phyloP scores from a whole-genome alignment of 2,797 vertebrate species.

The Melopsittacus undulatus region DNA sequence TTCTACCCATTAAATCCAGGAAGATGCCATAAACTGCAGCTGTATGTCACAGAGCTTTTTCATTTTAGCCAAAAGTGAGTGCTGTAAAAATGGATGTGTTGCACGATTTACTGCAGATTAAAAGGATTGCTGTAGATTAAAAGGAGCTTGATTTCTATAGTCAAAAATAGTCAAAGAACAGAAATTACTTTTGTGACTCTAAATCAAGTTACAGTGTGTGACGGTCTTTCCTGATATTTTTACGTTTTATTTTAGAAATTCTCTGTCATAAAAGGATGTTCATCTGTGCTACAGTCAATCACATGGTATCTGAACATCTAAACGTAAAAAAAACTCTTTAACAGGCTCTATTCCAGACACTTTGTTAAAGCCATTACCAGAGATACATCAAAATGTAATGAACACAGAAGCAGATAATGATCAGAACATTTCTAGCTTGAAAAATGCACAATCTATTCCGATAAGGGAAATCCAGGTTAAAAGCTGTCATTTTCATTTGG shows the following conservation, averaged over 20 bases:
- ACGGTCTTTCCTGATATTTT: neutral
- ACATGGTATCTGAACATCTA: neutral
- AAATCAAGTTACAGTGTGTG: neutral
- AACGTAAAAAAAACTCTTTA: slow-evolving; percentile 28
- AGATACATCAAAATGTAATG: slow-evolving; percentile 37
- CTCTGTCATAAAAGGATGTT: neutral
- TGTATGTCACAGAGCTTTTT: neutral
- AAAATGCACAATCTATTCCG: neutral
- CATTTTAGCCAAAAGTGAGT: neutral
- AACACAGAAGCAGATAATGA: slow-evolving; percentile 21
- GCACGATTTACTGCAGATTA: neutral
- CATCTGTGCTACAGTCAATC: neutral
- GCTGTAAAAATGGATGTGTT: neutral
- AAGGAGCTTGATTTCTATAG: neutral
- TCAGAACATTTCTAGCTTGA: slow-evolving; percentile 2
- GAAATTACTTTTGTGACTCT: neutral
- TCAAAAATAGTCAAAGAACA: neutral
- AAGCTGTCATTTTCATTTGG: slow-evolving; percentile 9
- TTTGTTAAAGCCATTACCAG: slow-evolving; percentile 46
- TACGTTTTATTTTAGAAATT: neutral
- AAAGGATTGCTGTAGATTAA: neutral
- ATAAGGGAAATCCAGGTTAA: slow-evolving; percentile 30
- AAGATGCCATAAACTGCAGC: slow-evolving; percentile 3
- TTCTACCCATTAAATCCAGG: neutral
- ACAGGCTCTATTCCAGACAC: neutral